Evolutionary conservation across 2,888 invertebrate genomes (phyloP).

Genomic region (Loripinus fragilis): DNA sequence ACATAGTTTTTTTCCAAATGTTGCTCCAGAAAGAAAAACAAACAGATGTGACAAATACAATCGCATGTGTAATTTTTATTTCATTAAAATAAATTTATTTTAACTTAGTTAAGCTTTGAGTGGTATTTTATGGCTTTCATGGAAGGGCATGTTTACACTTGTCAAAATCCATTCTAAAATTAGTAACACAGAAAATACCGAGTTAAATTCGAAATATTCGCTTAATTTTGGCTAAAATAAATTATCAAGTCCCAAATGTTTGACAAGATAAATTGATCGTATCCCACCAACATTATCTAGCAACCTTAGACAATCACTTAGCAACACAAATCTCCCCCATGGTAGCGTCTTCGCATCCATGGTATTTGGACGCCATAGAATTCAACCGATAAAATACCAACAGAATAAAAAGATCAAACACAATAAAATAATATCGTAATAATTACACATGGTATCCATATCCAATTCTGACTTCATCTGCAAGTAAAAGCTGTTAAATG

Average conservation of each 20-base stretch:
- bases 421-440: slow-evolving; percentile 23
- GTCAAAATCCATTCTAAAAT: slow-evolving; percentile 6
- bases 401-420: too few species aligned
- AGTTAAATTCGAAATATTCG: background rate
- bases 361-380: slow-evolving; percentile 62
- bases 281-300: slow-evolving; percentile 58
- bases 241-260: background rate
- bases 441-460: slow-evolving; percentile 47
- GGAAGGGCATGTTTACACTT: background rate
- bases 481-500: slow-evolving; percentile 1
- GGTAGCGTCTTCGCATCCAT: slow-evolving; percentile 68
- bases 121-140: too few species aligned
- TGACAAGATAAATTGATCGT: slow-evolving; percentile 16
- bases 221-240: background rate
- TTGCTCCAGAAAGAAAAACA: too few species aligned
- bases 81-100: too few species aligned
- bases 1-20: too few species aligned
- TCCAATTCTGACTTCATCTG: slow-evolving; percentile 27
- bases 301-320: slow-evolving; percentile 60
- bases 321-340: slow-evolving; percentile 68
- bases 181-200: background rate
- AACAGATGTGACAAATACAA: too few species aligned
- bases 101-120: too few species aligned
- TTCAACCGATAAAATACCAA: background rate
- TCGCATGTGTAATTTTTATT: too few species aligned